A percentile compares a stretch with the other conserved stretches of the same genome.
Evolutionary conservation across 2,888 invertebrate genomes (phyloP).

Genomic region (Tribolium freemani): DNA sequence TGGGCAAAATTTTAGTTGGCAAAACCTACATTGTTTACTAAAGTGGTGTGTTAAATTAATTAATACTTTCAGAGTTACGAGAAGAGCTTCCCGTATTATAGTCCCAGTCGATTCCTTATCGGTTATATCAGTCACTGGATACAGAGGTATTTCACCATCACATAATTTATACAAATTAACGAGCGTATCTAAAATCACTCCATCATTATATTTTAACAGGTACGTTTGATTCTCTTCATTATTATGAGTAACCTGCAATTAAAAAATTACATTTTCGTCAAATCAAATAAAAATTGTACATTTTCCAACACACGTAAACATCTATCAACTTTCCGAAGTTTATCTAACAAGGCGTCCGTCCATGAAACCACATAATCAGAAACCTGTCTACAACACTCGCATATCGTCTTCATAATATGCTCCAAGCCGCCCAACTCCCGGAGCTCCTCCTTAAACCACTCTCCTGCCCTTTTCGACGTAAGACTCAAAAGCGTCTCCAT

Average conservation of each 20-base stretch:
- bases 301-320: constrained; percentile 97
- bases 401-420: constrained; percentile 92
- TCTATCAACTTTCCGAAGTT: constrained; percentile 91
- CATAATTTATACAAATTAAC: constrained; percentile 83
- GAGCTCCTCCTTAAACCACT: constrained; percentile 98
- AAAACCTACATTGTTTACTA: constrained; percentile 75
- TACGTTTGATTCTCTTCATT: constrained; percentile 96
- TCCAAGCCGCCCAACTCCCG: constrained; percentile 93
- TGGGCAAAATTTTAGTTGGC: not conserved
- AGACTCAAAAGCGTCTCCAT: constrained; percentile 96
- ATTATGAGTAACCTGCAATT: constrained; percentile 84
- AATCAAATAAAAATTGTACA: constrained; percentile 72
- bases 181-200: constrained; percentile 81
- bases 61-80: constrained; percentile 91
- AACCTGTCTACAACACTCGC: constrained; percentile 83
- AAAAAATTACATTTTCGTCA: constrained; percentile 11
- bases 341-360: constrained; percentile 83
- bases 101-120: constrained; percentile 80
- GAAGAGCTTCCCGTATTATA: constrained; percentile 84
- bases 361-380: constrained; percentile 78
- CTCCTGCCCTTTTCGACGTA: constrained; percentile 95
- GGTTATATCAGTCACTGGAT: constrained; percentile 76
- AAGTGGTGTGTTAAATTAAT: constrained; percentile 94
- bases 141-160: constrained; percentile 77
- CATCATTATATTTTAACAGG: constrained; percentile 82